Conservation (phyloP, 2,113 vertebrate species). For the Chionis minor region DNA sequence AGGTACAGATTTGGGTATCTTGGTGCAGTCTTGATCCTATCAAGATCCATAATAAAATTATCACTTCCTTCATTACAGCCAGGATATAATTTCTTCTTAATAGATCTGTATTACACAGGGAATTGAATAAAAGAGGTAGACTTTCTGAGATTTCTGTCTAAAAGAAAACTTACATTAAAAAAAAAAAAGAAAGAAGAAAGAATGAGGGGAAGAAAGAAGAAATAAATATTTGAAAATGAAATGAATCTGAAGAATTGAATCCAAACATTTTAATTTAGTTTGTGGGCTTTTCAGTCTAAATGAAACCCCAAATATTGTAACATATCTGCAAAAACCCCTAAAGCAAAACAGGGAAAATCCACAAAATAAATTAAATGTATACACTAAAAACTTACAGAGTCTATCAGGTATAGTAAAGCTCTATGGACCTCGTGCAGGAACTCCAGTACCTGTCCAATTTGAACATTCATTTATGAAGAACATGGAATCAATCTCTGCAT, state of each 20-base stretch:
- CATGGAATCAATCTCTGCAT: not conserved
- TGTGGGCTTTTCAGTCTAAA: not conserved
- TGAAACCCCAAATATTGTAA: not conserved
- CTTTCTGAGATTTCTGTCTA: not conserved
- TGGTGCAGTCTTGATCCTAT: not conserved
- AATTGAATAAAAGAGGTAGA: not conserved
- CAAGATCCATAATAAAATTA: not conserved
- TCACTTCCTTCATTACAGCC: not conserved
- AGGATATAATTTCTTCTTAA: not conserved
- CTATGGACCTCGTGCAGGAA: not conserved
- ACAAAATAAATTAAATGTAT: not conserved
- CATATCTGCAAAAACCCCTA: not conserved
- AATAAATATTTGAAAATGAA: not conserved
- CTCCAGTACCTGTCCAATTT: rapidly evolving
- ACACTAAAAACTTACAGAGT: not conserved
- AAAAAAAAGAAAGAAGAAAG: not conserved
- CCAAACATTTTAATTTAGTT: not conserved
- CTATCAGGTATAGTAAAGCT: not conserved
- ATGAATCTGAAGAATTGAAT: not conserved
- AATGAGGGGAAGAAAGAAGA: not conserved
- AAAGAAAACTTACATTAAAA: not conserved
- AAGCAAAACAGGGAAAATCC: not conserved
- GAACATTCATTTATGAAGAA: not conserved
- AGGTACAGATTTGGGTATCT: not conserved
- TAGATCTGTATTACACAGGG: not conserved